phyloP scores from a whole-genome alignment of 2,888 invertebrate genomes.

The Arctia plantaginis region DNA sequence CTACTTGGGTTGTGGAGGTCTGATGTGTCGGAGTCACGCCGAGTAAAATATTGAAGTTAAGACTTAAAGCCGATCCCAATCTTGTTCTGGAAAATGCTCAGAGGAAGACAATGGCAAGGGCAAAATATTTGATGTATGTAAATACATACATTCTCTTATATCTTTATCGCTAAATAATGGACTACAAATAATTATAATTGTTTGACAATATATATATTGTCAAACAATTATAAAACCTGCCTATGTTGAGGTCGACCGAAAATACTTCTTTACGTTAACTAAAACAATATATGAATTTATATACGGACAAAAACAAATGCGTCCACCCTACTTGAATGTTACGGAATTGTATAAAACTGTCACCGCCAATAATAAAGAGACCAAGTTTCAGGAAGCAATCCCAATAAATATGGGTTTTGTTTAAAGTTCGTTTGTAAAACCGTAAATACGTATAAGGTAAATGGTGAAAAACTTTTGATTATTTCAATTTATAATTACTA shows the following conservation, averaged over 20 bases:
- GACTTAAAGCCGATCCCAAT: too few species aligned
- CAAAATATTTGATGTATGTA: too few species aligned
- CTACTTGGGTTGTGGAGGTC: too few species aligned
- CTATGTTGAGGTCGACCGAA: neutral
- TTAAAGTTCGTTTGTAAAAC: slow-evolving; percentile 28
- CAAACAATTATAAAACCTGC: too few species aligned
- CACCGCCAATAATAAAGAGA: slow-evolving; percentile 31
- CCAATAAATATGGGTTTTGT: slow-evolving; percentile 30
- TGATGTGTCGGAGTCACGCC: too few species aligned
- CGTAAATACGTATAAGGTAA: slow-evolving; percentile 1
- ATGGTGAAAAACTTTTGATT: neutral
- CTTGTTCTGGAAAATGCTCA: too few species aligned
- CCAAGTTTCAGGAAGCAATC: slow-evolving; percentile 36
- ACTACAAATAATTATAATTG: too few species aligned
- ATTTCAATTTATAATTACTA: slow-evolving; percentile 10
- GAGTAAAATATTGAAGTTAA: too few species aligned
- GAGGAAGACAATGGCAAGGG: too few species aligned
- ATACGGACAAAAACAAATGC: slow-evolving; percentile 4
- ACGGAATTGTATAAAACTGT: slow-evolving; percentile 41
- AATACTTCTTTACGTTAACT: neutral
- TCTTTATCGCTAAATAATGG: too few species aligned
- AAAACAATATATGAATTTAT: neutral
- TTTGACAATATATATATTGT: too few species aligned
- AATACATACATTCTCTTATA: too few species aligned
- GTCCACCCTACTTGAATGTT: slow-evolving; percentile 24